Conservation (phyloP, 2,797 vertebrate genomes). For the Glyptemys insculpta region DNA sequence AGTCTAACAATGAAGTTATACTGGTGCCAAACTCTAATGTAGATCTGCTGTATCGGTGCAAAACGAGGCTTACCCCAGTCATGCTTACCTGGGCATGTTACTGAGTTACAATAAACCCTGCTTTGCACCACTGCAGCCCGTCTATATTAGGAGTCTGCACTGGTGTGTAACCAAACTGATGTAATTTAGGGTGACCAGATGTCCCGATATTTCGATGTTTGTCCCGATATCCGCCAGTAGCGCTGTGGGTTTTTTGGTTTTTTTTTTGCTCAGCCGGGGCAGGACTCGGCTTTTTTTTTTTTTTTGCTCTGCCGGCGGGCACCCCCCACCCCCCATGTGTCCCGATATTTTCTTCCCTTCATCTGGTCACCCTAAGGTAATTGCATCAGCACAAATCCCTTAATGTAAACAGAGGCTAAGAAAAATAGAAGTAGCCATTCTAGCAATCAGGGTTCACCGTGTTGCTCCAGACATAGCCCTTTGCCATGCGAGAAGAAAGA, state of each 20-base stretch:
- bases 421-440: neutral
- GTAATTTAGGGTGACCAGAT: neutral
- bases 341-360: no score
- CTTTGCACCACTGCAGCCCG: neutral
- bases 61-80: neutral
- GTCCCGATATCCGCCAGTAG: no score
- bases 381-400: neutral
- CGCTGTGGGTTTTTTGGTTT: no score
- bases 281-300: no score
- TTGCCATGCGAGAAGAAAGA: neutral
- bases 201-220: no score
- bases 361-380: neutral
- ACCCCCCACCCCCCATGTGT: no score
- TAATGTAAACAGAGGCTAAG: neutral
- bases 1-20: neutral
- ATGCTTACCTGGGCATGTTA: neutral
- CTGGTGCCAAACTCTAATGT: neutral
- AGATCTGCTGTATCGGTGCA: neutral
- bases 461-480: neutral
- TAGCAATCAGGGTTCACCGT: neutral
- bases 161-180: neutral
- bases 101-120: neutral
- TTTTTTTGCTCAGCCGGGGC: no score
- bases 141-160: neutral
- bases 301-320: no score